Evolutionary conservation across 2,113 vertebrate genomes (phyloP).

Genomic region (Gallinago paraguaiae): DNA sequence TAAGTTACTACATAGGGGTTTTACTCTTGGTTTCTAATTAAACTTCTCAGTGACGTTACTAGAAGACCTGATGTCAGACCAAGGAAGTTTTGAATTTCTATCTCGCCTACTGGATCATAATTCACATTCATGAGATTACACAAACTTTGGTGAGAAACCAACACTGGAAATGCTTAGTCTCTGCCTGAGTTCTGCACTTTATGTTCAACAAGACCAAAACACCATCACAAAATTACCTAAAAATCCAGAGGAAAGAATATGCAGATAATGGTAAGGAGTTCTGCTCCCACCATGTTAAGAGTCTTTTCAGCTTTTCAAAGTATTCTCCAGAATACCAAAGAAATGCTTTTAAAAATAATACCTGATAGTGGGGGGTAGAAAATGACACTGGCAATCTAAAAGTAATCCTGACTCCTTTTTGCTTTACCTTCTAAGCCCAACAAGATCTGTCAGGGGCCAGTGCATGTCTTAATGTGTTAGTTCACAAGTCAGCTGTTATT

Average conservation of each 20-base stretch:
- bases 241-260: background rate
- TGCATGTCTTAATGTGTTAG: background rate
- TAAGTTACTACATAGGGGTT: background rate
- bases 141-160: background rate
- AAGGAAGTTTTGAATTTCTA: background rate
- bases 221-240: background rate
- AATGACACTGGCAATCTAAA: background rate
- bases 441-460: background rate
- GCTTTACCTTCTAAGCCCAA: background rate
- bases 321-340: background rate
- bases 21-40: background rate
- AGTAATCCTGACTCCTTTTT: background rate
- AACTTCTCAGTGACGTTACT: background rate
- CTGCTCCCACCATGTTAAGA: background rate
- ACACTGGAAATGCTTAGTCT: background rate
- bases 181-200: background rate
- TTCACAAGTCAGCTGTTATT: background rate
- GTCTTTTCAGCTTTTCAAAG: background rate
- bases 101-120: background rate
- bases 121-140: background rate
- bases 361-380: background rate
- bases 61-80: background rate
- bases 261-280: background rate
- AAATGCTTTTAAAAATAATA: background rate
- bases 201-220: background rate